These are phyloP conservation scores for Hirudinaria manillensis DNA, from an alignment of 2,888 invertebrate species.

Conservation along the genomic window DNA sequence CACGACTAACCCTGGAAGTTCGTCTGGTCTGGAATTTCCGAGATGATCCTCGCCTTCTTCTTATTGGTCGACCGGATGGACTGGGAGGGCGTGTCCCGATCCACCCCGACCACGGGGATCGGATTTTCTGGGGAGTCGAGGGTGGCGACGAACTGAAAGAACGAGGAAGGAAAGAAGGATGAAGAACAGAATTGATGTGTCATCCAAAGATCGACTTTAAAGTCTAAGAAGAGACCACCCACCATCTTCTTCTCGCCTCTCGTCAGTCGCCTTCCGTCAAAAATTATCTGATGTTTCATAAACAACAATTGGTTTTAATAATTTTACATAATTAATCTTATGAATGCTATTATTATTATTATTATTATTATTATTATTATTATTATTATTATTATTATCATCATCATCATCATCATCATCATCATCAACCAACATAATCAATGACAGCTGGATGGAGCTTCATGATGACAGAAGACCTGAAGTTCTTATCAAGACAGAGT, in stretches of 20 bases:
- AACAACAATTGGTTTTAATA: too few species aligned
- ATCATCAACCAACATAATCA: neutral
- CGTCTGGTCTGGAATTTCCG: slow-evolving; percentile 9
- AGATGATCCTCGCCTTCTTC: slow-evolving; percentile 5
- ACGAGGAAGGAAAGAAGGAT: neutral
- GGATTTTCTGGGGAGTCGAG: slow-evolving; percentile 1
- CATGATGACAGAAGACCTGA: neutral
- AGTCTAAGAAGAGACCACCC: neutral
- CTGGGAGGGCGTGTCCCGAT: neutral
- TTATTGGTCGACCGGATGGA: neutral
- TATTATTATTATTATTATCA: neutral
- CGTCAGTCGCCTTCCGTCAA: neutral
- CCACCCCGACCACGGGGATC: neutral
- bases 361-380: neutral
- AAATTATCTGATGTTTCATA: neutral
- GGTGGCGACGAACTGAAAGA: neutral
- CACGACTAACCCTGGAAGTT: neutral
- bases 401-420: neutral
- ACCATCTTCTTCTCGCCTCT: neutral
- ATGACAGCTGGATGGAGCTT: slow-evolving; percentile 5
- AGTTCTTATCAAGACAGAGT: neutral
- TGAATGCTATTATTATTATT: neutral
- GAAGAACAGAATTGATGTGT: neutral
- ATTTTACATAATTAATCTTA: neutral
- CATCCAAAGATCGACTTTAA: neutral